Base-by-base conservation (phyloP, 1,140 invertebrate species). In the Drosophila azteca region DNA sequence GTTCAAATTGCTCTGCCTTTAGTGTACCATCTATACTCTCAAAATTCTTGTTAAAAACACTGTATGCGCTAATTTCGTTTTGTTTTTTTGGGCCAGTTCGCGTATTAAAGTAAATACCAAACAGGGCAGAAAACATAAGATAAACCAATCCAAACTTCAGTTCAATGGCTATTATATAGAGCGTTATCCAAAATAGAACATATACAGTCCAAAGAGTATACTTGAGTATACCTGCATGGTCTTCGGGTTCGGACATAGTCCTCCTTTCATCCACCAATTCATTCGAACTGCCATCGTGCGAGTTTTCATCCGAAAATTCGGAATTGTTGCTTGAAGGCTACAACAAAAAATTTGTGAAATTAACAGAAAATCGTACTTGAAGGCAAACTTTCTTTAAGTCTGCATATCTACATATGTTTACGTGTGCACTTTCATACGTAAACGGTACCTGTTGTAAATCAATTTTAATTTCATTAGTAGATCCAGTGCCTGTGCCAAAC, bases 1-100 rank as follows among this genome's bases (percentile, higher is more conserved):
- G 94, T 90, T 99, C 97, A 91, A 99, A 96, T 85, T 99, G 97
- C 91, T 99, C 97, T n/a, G 97, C 96, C 67, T 97, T 98, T 2
- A 99, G 92, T 2, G 98, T 97, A 13, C 98, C 98, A 77, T 98
- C 95, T 68, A 99, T 96, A 54, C 96, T 94, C 90, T 97, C 94
- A 93, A 97, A 99, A 82, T 98, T 95, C 69, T 96, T 95, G 94
- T 99, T 99, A 90, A 99, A 99, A 0, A 99, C 98, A 58, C 98
- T 99, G 92, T 99, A 99, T 0, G 98, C 98, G 93, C 97, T 99
- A 0, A 96, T 91, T 94, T 98, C 97, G 39, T 95, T 95, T 46
- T 91, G 92, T 59, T 93, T 94, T 89, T 94, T 96, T 17, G 94
- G 94, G 7, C 93, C 92, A 3, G 95, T 96, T 49, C 96, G 92